Percentiles rank a stretch among this genome's conserved stretches.
Conservation (phyloP, 1,140 invertebrate genomes). For the Colletes latitarsis region DNA sequence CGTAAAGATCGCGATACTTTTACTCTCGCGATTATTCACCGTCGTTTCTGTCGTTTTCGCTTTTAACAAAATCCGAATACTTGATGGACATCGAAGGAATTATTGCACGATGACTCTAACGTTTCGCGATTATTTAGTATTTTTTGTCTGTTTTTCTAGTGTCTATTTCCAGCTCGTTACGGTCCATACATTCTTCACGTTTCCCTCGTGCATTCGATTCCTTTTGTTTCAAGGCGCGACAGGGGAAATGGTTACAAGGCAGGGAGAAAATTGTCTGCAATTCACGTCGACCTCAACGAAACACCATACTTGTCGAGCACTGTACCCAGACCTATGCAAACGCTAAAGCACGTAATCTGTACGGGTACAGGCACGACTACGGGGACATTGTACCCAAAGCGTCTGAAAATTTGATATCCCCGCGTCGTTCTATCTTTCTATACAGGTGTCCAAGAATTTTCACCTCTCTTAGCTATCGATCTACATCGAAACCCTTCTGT, state of each 20-base stretch:
- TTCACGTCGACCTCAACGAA: constrained; percentile 2
- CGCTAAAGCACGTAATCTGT: neutral
- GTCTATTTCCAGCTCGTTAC: no score
- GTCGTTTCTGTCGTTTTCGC: no score
- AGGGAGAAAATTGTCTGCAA: constrained; percentile 27
- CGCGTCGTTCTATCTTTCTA: neutral
- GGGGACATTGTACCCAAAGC: constrained; percentile 18
- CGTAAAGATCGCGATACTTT: no score
- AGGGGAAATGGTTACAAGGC: neutral
- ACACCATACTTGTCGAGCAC: constrained; percentile 7
- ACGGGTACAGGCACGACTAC: neutral
- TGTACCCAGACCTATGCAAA: neutral
- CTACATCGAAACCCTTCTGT: no score
- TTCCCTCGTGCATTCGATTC: neutral
- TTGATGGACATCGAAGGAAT: neutral
- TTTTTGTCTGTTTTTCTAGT: no score
- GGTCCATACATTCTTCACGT: no score
- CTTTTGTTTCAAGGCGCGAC: neutral
- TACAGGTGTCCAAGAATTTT: neutral
- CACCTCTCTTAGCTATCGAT: neutral
- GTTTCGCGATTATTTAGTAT: no score
- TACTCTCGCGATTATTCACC: no score
- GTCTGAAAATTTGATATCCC: constrained; percentile 28
- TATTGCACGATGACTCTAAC: no score
- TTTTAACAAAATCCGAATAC: neutral